phyloP scores from a whole-genome alignment of 2,888 invertebrate genomes.

The Oscheius onirici region DNA sequence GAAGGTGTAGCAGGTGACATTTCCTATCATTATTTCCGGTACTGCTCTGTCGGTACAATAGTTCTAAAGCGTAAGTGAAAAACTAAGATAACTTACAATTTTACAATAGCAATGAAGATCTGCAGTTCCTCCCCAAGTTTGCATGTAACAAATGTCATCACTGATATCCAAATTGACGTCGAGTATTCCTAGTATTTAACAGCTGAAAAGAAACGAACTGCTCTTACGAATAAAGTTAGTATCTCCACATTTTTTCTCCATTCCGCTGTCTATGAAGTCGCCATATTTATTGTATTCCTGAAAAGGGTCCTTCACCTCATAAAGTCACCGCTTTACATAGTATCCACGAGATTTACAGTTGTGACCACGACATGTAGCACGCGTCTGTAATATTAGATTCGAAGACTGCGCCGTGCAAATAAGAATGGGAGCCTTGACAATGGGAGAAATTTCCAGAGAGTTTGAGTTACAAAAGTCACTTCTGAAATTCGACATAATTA shows the following conservation, averaged over 20 bases:
- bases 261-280: not conserved
- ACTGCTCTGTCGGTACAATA: not conserved
- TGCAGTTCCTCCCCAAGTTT: not conserved
- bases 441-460: not conserved
- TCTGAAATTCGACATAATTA: not conserved
- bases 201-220: not conserved
- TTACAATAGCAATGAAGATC: not conserved
- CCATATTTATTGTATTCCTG: not conserved
- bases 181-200: not conserved
- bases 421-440: not conserved
- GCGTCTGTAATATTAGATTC: not conserved
- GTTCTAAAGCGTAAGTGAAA: not conserved
- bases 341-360: not conserved
- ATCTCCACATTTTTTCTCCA: not conserved
- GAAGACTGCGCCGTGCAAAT: not conserved
- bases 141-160: not conserved
- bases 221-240: not conserved
- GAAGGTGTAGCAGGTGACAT: not conserved
- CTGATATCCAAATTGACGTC: not conserved
- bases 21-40: not conserved
- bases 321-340: not conserved
- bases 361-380: slow-evolving; percentile 9
- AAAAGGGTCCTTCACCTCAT: not conserved
- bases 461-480: slow-evolving; percentile 5
- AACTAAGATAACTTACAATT: not conserved